Conservation (phyloP, 1,140 invertebrate genomes). For the Lethrus apterus region DNA sequence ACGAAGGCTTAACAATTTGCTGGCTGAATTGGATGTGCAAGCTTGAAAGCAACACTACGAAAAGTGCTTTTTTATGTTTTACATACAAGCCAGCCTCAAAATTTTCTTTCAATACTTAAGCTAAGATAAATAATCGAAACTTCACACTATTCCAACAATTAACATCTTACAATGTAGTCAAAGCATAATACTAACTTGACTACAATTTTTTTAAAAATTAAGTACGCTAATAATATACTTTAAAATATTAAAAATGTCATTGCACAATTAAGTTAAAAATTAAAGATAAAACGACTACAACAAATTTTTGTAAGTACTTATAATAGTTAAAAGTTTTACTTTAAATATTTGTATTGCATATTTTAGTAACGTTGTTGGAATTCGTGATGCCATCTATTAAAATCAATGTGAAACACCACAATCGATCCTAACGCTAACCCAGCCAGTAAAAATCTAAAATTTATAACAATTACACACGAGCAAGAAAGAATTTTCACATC, state of each 20-base stretch:
- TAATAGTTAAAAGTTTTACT: conserved; percentile 3
- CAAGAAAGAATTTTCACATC: background rate
- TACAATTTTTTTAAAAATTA: too few species aligned
- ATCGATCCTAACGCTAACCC: conserved; percentile 95
- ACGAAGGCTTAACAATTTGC: conserved; percentile 35
- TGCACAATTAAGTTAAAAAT: too few species aligned
- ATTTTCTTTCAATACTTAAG: conserved; percentile 10
- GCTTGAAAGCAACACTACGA: conserved; percentile 33
- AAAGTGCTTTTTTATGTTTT: conserved; percentile 16
- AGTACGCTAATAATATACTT: too few species aligned
- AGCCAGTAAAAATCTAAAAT: conserved; percentile 85
- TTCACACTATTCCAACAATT: conserved; percentile 19
- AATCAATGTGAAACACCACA: conserved; percentile 98
- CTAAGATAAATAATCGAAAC: conserved; percentile 6
- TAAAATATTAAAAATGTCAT: too few species aligned
- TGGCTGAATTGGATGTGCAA: conserved; percentile 34
- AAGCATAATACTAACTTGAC: conserved; percentile 12
- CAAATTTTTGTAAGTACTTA: too few species aligned
- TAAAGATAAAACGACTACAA: too few species aligned
- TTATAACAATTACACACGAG: conserved; percentile 9
- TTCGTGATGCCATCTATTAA: conserved; percentile 99
- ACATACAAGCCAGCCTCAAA: conserved; percentile 19
- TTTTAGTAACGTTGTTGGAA: conserved; percentile 85
- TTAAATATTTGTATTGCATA: conserved; percentile 3
- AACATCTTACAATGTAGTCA: conserved; percentile 19